A percentile compares a stretch with the other conserved stretches of the same genome.
Conservation (phyloP, 1,140 invertebrate species). For the Cardiocondyla obscurior region DNA sequence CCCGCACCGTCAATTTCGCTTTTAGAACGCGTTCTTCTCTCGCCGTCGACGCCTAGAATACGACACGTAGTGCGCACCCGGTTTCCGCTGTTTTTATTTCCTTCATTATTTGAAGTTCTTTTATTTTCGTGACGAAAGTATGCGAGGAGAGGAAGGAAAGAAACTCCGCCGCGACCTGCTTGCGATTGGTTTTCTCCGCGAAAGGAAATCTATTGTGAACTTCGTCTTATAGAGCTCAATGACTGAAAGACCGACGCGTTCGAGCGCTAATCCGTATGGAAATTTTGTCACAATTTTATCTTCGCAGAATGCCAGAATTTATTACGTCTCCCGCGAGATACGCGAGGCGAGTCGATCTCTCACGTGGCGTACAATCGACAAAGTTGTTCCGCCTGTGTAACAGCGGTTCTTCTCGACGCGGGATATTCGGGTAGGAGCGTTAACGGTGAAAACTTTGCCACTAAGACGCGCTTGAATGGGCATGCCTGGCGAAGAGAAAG, state of each 20-base stretch:
- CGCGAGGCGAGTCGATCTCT: constrained; percentile 9
- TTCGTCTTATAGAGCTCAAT: background rate
- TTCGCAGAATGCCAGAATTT: background rate
- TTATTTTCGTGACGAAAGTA: constrained; percentile 27
- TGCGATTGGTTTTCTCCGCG: background rate
- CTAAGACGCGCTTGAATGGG: constrained; percentile 56
- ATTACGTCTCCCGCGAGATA: background rate
- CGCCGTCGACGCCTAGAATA: constrained; percentile 13
- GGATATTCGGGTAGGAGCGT: constrained; percentile 56
- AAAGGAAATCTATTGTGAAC: constrained; percentile 27
- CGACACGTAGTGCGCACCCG: constrained; percentile 28
- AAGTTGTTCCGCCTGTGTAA: constrained; percentile 37
- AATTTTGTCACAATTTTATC: background rate
- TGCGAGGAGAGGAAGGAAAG: background rate
- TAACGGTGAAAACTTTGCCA: constrained; percentile 63
- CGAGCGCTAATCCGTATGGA: background rate
- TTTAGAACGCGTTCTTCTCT: constrained; percentile 23
- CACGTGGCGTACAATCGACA: constrained; percentile 12
- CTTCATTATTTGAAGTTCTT: constrained; percentile 46
- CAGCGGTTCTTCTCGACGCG: constrained; percentile 13
- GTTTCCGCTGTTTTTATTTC: background rate
- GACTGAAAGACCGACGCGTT: background rate
- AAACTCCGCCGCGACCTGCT: background rate
- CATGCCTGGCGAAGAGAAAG: constrained; percentile 14
- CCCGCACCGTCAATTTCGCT: constrained; percentile 47